Percentiles rank a stretch among this genome's conserved stretches.
phyloP scores from a whole-genome alignment of 2,888 invertebrate genomes.

The Abscondita cerata region DNA sequence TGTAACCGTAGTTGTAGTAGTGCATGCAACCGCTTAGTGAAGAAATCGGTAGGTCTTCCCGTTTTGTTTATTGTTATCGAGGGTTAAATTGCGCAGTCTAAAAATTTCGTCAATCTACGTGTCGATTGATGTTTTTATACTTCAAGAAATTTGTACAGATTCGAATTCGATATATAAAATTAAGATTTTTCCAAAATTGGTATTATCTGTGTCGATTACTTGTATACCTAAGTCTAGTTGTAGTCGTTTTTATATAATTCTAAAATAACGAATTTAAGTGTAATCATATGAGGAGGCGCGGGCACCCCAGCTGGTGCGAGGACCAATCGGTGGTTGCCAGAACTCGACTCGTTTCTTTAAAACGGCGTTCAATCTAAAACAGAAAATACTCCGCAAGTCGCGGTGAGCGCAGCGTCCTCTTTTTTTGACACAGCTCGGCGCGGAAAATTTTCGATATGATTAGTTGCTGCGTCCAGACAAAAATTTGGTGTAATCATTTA shows the following conservation, averaged over 20 bases:
- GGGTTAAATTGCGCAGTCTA: conserved; percentile 52
- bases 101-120: conserved; percentile 26
- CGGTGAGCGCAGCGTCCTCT: conserved; percentile 37
- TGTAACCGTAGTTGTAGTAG: conserved; percentile 35
- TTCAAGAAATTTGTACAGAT: conserved; percentile 39
- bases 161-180: conserved; percentile 42
- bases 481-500: neutral
- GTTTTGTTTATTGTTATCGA: conserved; percentile 46
- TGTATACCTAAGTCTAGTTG: conserved; percentile 52
- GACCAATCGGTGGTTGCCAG: conserved; percentile 54
- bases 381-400: conserved; percentile 30
- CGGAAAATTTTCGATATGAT: conserved; percentile 5
- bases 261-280: conserved; percentile 52
- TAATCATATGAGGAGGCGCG: conserved; percentile 52
- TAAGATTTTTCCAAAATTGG: conserved; percentile 44
- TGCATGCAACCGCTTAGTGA: conserved; percentile 48
- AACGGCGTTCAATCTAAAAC: conserved; percentile 13
- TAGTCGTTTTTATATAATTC: conserved; percentile 55
- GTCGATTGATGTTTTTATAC: conserved; percentile 31
- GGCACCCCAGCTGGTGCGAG: conserved; percentile 57
- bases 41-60: conserved; percentile 47
- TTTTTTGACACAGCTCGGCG: conserved; percentile 22
- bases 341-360: conserved; percentile 42
- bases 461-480: neutral
- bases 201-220: conserved; percentile 53